Evolutionary conservation across 2,113 vertebrate genomes (phyloP), one percentile per base, ranked within the genome.

Genomic region (Hippocampus mohnikei): DNA sequence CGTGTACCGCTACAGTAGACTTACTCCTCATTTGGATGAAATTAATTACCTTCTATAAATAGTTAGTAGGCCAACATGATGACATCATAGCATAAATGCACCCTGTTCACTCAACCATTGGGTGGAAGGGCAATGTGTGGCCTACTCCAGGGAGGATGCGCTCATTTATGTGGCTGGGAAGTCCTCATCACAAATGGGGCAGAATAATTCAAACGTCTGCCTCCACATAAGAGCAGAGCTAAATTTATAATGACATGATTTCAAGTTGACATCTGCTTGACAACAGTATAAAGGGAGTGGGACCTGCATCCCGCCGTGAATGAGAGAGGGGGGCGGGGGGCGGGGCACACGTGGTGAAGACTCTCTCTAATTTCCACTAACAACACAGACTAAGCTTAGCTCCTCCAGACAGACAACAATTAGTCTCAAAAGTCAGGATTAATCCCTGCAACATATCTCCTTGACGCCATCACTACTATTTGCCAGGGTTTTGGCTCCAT

Each of bases 41-140:
- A 79, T 74, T 53, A 78, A 78, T 75, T 20, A 11, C 20, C 27
- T 71, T 79, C 72, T 88, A 87, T 80, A 72, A 82, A 88, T 87
- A 87, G 73, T 75, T 71, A 69, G 25, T 70, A 29, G 66, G 67
- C 68, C 76, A 82, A 69, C 78, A 74, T 46, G 66, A 69, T 44
- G 15, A 77, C 62, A 44, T 65, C 62, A 65, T 3, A 13, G 13
- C 42, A 33, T 60, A 18, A 33, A 58, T 23, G 60, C 37, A 41
- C 37, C 70, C 7, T 10, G 84, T 79, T 82, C 77, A 75, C 60
- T 75, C 75, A 85, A 69, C 78, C 83, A 63, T 66, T 56, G 21
- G 21, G 21, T 72, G 27, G 27, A 53, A 6, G 15, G 65, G 53
- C 58, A 76, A 76, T 65, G 62, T 65, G 37, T 72, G 67, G 64